These are phyloP conservation scores for Phrixothrix hirtus DNA, from an alignment of 2,888 invertebrate genomes.

Conservation along the genomic window DNA sequence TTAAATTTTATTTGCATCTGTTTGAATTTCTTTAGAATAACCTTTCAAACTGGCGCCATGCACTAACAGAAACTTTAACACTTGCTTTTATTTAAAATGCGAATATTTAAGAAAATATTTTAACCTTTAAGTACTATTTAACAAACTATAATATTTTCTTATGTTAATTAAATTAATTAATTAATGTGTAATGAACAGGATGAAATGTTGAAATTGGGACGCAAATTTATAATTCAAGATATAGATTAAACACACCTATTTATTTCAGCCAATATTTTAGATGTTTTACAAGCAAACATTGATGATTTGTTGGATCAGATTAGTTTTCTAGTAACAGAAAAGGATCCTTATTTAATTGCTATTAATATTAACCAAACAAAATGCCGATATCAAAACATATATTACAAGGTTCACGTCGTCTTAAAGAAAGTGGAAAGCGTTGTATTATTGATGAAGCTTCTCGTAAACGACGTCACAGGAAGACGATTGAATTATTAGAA, in stretches of 20 bases:
- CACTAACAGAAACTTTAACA: no score
- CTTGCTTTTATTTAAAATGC: no score
- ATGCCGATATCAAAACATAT: slow-evolving; percentile 46
- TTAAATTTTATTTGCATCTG: no score
- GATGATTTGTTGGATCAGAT: slow-evolving; percentile 97
- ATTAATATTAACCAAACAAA: slow-evolving; percentile 20
- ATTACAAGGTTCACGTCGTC: slow-evolving; percentile 79
- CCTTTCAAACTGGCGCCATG: no score
- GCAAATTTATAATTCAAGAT: slow-evolving; percentile 95
- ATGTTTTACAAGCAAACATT: slow-evolving; percentile 81
- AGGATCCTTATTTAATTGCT: slow-evolving; percentile 12
- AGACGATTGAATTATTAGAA: slow-evolving; percentile 91
- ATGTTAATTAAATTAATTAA: no score
- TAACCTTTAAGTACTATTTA: no score
- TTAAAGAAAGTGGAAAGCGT: slow-evolving; percentile 81
- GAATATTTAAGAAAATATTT: no score
- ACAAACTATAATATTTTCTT: no score
- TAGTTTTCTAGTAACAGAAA: slow-evolving; percentile 82
- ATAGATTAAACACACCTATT: slow-evolving; percentile 94
- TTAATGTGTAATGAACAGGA: no score
- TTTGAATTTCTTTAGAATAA: no score
- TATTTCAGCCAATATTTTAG: slow-evolving; percentile 92
- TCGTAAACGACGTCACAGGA: slow-evolving; percentile 82
- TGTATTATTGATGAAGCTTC: slow-evolving; percentile 88
- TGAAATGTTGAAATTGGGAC: slow-evolving; percentile 88